Evolutionary conservation across 1,140 invertebrate species (phyloP).

Genomic region (Drosophila neocordata): DNA sequence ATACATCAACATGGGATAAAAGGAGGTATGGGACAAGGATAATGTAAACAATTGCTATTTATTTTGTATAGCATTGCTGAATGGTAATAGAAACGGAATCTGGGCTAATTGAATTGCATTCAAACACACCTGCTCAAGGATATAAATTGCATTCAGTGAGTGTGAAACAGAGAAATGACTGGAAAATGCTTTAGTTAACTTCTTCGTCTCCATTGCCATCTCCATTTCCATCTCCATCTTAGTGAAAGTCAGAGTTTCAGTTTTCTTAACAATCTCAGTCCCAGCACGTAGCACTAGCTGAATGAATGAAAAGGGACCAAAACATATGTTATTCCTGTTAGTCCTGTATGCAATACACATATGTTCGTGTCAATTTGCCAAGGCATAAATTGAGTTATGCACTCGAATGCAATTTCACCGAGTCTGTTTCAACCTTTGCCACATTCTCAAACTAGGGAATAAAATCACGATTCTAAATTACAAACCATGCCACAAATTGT

Average conservation of each 20-base stretch:
- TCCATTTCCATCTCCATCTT: too few relatives aligned
- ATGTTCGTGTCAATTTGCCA: slow-evolving; percentile 62
- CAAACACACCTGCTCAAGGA: slow-evolving; percentile 56
- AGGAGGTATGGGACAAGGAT: slow-evolving; percentile 42
- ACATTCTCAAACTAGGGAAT: slow-evolving; percentile 24
- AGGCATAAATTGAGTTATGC: slow-evolving; percentile 63
- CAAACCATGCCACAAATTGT: slow-evolving; percentile 28
- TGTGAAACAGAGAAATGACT: background rate
- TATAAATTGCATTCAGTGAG: slow-evolving; percentile 45
- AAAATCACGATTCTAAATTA: slow-evolving; percentile 60
- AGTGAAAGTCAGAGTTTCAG: too few relatives aligned
- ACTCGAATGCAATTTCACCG: slow-evolving; percentile 26
- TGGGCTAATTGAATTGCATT: slow-evolving; percentile 76
- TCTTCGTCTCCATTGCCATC: background rate
- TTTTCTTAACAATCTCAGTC: background rate
- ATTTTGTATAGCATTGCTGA: slow-evolving; percentile 38
- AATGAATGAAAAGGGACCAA: slow-evolving; percentile 42
- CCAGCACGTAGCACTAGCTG: slow-evolving; percentile 32
- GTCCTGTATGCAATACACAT: slow-evolving; percentile 50
- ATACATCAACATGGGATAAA: background rate
- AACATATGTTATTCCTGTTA: slow-evolving; percentile 50
- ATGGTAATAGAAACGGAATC: slow-evolving; percentile 37
- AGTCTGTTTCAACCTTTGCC: slow-evolving; percentile 24
- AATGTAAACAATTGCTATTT: slow-evolving; percentile 63
- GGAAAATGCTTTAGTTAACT: too few relatives aligned